These are phyloP conservation scores for Nomada flava DNA, from an alignment of 2,888 invertebrate species.

Conservation along the genomic window DNA sequence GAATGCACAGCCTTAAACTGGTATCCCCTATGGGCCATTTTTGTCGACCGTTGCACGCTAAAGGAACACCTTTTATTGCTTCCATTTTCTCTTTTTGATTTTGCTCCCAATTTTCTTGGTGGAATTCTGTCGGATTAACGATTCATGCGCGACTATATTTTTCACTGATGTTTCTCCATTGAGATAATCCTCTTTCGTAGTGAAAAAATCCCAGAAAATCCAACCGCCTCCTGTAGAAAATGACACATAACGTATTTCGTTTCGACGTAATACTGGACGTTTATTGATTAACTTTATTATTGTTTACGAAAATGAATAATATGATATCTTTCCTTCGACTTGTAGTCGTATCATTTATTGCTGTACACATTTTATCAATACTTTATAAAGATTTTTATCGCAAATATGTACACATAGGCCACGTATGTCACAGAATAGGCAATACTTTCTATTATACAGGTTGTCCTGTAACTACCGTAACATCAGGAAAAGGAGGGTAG, in stretches of 20 bases:
- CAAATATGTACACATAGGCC: no score
- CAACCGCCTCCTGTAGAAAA: not conserved
- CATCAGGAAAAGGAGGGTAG: no score
- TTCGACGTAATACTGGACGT: not conserved
- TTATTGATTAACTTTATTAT: no score
- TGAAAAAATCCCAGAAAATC: not conserved
- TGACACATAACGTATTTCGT: not conserved
- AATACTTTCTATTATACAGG: no score
- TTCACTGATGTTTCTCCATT: constrained; percentile 11
- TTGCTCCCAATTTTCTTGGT: constrained; percentile 20
- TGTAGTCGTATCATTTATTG: no score
- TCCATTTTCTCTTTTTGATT: constrained; percentile 30
- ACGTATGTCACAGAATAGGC: no score
- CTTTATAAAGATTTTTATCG: no score
- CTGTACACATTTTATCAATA: no score
- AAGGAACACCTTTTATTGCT: constrained; percentile 38
- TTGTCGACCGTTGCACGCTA: constrained; percentile 36
- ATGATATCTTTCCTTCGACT: no score
- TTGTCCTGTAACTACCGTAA: no score
- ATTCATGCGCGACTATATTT: constrained; percentile 3
- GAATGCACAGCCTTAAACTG: constrained; percentile 57
- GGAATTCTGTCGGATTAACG: constrained; percentile 32
- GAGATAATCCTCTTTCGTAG: not conserved
- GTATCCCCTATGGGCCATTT: constrained; percentile 56
- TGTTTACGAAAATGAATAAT: no score